phyloP scores from a whole-genome alignment of 1,140 invertebrate species.

The Bombyx mandarina region DNA sequence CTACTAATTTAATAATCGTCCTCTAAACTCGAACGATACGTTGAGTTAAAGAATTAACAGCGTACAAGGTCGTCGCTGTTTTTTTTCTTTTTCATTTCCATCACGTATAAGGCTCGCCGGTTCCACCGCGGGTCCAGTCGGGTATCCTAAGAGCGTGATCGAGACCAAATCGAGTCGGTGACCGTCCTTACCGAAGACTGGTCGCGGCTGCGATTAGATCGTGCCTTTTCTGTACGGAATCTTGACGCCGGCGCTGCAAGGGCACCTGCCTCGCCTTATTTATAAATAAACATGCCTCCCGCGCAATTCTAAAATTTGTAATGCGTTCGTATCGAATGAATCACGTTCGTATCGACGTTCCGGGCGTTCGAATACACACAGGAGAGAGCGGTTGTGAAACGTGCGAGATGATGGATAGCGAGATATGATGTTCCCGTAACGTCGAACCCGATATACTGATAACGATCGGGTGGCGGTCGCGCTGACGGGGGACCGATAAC shows the following conservation, averaged over 20 bases:
- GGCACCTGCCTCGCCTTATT: slow-evolving; percentile 18
- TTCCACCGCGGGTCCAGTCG: slow-evolving; percentile 13
- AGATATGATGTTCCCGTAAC: slow-evolving; percentile 15
- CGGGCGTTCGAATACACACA: slow-evolving; percentile 6
- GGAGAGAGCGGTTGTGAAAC: slow-evolving; percentile 23
- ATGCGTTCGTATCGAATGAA: slow-evolving; percentile 17
- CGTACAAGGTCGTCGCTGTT: slow-evolving; percentile 19
- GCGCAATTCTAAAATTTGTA: slow-evolving; percentile 20
- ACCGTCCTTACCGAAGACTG: slow-evolving; percentile 5
- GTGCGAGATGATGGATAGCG: slow-evolving; percentile 28
- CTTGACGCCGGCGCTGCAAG: slow-evolving; percentile 22
- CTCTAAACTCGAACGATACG: background rate
- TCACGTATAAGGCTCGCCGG: slow-evolving; percentile 10
- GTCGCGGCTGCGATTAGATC: slow-evolving; percentile 21
- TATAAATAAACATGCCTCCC: slow-evolving; percentile 3
- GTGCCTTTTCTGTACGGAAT: slow-evolving; percentile 28
- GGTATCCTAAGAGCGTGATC: slow-evolving; percentile 16
- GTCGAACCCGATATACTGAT: slow-evolving; percentile 23
- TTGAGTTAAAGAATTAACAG: slow-evolving; percentile 21
- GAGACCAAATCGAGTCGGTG: slow-evolving; percentile 24
- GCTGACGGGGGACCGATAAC: slow-evolving; percentile 8
- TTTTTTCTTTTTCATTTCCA: slow-evolving; percentile 9
- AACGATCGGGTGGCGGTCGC: slow-evolving; percentile 21
- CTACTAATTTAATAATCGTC: no score
- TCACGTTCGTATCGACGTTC: slow-evolving; percentile 7